Evolutionary conservation across 2,888 invertebrate species (phyloP).

Genomic region (Trichogramma dendrolimi): DNA sequence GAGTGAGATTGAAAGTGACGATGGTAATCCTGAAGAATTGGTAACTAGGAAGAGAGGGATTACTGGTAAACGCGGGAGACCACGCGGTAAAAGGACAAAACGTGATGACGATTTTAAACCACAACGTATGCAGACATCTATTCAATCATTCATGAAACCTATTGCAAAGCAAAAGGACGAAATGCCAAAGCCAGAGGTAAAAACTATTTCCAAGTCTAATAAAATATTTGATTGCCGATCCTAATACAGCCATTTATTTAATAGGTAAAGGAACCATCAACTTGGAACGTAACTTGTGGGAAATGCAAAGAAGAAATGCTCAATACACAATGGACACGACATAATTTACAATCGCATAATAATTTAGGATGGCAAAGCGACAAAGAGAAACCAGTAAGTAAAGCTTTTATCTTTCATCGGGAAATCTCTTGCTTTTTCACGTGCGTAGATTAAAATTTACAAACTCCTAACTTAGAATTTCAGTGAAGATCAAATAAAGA

Average conservation of each 20-base stretch:
- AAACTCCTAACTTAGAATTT: conserved; percentile 53
- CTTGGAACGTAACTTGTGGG: conserved; percentile 44
- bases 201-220: not conserved
- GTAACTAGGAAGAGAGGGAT: not conserved
- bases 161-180: not conserved
- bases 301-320: conserved; percentile 53
- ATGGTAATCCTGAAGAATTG: not conserved
- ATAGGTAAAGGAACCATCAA: conserved; percentile 1
- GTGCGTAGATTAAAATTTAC: not conserved
- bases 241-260: conserved; percentile 2
- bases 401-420: conserved; percentile 10
- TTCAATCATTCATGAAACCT: not conserved
- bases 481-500: conserved; percentile 53
- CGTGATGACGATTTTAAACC: conserved; percentile 23
- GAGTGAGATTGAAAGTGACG: conserved; percentile 3
- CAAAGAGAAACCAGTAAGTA: conserved; percentile 55
- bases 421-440: not conserved
- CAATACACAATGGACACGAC: conserved; percentile 52
- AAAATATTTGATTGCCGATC: not conserved
- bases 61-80: not conserved
- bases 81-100: conserved; percentile 4
- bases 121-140: conserved; percentile 14
- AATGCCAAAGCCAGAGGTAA: not conserved
- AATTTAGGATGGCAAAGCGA: conserved; percentile 60
- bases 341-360: conserved; percentile 57